These are phyloP conservation scores for Sardinella longiceps DNA, from an alignment of 2,797 vertebrate genomes.

Conservation along the genomic window DNA sequence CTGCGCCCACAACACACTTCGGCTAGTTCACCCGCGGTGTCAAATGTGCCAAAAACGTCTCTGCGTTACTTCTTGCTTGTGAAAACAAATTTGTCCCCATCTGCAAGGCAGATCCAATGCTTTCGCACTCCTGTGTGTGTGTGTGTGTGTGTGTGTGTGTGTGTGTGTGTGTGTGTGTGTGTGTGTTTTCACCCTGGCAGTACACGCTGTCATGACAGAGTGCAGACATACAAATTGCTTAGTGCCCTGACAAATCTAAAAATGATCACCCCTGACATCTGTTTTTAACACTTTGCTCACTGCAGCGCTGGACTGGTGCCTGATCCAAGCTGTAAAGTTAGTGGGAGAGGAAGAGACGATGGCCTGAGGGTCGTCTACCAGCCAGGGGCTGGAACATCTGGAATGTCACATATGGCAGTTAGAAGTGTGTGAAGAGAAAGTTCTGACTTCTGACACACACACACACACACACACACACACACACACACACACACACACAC, in stretches of 20 bases:
- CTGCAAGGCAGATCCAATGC: conserved; percentile 23
- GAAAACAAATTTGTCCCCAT: conserved; percentile 37
- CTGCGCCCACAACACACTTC: conserved; percentile 26
- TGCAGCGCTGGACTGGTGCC: conserved; percentile 73
- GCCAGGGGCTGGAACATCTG: conserved; percentile 70
- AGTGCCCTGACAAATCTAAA: conserved; percentile 57
- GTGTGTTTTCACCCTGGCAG: background rate
- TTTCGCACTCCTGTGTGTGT: background rate
- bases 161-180: conserved; percentile 38
- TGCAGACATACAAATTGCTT: conserved; percentile 49
- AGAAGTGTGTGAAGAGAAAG: conserved; percentile 29
- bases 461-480: conserved; percentile 8
- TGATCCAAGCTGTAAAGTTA: conserved; percentile 67
- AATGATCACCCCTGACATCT: conserved; percentile 78
- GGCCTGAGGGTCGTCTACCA: conserved; percentile 69
- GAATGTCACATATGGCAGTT: conserved; percentile 61
- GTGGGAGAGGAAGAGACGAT: conserved; percentile 69
- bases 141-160: background rate
- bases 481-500: conserved; percentile 23
- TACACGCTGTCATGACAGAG: conserved; percentile 42
- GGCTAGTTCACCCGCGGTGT: background rate
- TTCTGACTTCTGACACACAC: background rate
- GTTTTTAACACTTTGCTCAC: conserved; percentile 77
- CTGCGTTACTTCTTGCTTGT: conserved; percentile 8
- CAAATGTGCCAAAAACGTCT: background rate